Conservation (phyloP, 2,888 invertebrate genomes). For the Meta bourneti region DNA sequence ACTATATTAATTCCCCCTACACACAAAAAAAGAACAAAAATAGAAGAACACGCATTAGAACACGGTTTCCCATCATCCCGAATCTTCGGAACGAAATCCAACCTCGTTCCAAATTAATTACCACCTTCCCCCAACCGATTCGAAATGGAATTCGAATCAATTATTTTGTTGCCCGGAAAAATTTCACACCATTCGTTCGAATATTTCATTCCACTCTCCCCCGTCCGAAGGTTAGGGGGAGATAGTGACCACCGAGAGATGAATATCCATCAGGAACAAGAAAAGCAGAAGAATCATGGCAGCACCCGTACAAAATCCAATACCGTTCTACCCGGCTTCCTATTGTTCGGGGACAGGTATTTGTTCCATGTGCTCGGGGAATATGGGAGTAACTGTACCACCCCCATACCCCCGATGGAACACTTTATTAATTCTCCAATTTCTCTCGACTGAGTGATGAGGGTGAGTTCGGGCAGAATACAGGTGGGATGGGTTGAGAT, state of each 20-base stretch:
- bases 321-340: constrained; percentile 54
- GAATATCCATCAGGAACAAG: constrained; percentile 40
- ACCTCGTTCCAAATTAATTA: constrained; percentile 52
- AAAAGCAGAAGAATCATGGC: constrained; percentile 58
- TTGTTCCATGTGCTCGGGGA: constrained; percentile 47
- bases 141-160: constrained; percentile 52
- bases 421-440: constrained; percentile 74
- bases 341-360: constrained; percentile 69
- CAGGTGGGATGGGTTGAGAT: not conserved
- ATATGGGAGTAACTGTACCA: constrained; percentile 30
- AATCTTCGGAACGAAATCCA: constrained; percentile 4
- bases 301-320: constrained; percentile 58
- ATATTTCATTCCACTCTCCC: constrained; percentile 10
- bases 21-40: not conserved
- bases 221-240: not conserved
- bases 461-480: not conserved
- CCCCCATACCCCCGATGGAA: constrained; percentile 13
- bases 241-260: constrained; percentile 20
- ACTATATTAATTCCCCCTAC: not conserved
- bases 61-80: not conserved
- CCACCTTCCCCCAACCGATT: not conserved
- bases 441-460: constrained; percentile 66
- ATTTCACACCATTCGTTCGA: constrained; percentile 23
- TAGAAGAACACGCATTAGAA: not conserved
- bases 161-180: constrained; percentile 49